Conservation (phyloP, 1,140 invertebrate genomes). For the Vanessa atalanta region DNA sequence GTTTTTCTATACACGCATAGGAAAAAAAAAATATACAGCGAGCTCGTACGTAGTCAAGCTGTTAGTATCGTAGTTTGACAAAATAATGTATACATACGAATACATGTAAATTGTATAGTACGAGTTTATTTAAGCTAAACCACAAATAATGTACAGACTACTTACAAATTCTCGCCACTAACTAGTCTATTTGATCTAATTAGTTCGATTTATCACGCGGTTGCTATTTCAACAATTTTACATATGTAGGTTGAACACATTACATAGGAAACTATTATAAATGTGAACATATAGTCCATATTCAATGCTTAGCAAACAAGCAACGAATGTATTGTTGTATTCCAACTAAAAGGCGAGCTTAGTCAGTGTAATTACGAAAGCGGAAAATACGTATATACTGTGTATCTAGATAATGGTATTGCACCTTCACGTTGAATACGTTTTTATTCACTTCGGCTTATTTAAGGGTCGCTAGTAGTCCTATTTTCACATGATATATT, state of each 20-base stretch:
- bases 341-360: background rate
- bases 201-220: background rate
- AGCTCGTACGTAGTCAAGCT: no score
- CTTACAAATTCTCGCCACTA: background rate
- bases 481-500: background rate
- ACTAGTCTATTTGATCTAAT: slow-evolving; percentile 2
- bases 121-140: background rate
- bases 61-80: no score
- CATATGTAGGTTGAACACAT: background rate
- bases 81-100: no score
- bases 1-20: no score
- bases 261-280: background rate
- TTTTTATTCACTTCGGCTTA: background rate
- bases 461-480: background rate
- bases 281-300: background rate
- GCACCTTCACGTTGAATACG: slow-evolving; percentile 5
- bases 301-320: background rate
- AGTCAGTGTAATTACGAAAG: slow-evolving; percentile 2
- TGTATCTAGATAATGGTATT: background rate
- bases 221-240: background rate
- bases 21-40: no score
- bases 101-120: no score
- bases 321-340: slow-evolving; percentile 1
- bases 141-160: background rate
- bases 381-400: background rate